Conservation (phyloP, 2,888 invertebrate species). For the Hyposoter dolosus region DNA sequence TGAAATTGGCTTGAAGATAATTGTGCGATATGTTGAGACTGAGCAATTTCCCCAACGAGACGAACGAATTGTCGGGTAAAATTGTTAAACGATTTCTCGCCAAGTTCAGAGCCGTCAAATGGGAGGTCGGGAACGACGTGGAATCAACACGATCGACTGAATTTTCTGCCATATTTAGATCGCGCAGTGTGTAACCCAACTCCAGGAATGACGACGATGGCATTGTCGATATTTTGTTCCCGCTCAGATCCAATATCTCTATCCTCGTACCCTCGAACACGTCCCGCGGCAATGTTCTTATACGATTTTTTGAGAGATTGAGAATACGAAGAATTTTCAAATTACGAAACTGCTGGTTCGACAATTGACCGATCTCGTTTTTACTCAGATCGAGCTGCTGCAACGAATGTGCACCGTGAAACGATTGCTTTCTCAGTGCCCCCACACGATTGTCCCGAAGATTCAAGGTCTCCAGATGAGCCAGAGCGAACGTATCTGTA, state of each 20-base stretch:
- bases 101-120: constrained; percentile 91
- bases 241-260: constrained; percentile 92
- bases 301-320: constrained; percentile 90
- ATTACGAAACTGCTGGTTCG: constrained; percentile 92
- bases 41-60: constrained; percentile 91
- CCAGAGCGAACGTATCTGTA: constrained; percentile 88
- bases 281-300: constrained; percentile 91
- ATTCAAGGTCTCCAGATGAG: constrained; percentile 89
- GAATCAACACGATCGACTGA: constrained; percentile 94
- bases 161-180: constrained; percentile 92
- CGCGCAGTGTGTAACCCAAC: constrained; percentile 91
- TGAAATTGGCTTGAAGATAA: constrained; percentile 90
- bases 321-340: constrained; percentile 90
- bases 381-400: constrained; percentile 92
- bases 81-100: constrained; percentile 93
- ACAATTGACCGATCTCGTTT: constrained; percentile 91
- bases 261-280: constrained; percentile 92
- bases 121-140: constrained; percentile 94
- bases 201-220: constrained; percentile 92
- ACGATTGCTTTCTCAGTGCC: constrained; percentile 90
- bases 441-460: constrained; percentile 91
- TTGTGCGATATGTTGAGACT: constrained; percentile 93
- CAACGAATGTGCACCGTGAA: constrained; percentile 90
- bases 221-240: constrained; percentile 92
- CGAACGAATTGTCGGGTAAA: constrained; percentile 95